Evolutionary conservation across 1,140 invertebrate genomes (phyloP).

Genomic region (Cryptotermes secundus): DNA sequence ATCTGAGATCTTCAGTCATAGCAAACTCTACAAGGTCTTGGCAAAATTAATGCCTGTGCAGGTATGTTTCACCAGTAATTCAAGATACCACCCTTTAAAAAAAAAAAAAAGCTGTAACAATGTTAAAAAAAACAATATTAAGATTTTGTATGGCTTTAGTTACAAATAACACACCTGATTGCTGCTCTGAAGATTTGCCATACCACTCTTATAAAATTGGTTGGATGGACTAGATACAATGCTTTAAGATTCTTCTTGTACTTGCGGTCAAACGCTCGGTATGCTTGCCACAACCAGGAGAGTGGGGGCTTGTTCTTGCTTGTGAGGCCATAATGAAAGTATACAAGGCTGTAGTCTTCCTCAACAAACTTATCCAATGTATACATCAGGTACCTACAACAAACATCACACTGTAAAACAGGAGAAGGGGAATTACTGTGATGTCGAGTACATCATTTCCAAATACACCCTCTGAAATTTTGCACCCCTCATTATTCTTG

Average conservation of each 20-base stretch:
- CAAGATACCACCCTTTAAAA: background rate
- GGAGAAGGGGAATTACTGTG: background rate
- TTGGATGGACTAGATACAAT: slow-evolving; percentile 97
- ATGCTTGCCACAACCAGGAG: slow-evolving; percentile 96
- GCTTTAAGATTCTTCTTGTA: slow-evolving; percentile 99
- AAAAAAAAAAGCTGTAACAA: background rate
- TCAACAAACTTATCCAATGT: slow-evolving; percentile 98
- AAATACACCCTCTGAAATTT: background rate
- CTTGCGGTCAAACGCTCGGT: slow-evolving; percentile 96
- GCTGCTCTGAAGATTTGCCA: slow-evolving; percentile 95
- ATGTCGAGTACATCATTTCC: background rate
- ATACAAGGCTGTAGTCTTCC: slow-evolving; percentile 98
- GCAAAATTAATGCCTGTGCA: too few species aligned
- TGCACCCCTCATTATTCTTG: too few species aligned
- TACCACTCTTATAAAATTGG: slow-evolving; percentile 93
- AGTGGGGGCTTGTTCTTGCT: slow-evolving; percentile 96
- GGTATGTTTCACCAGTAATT: background rate
- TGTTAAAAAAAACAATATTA: background rate
- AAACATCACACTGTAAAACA: background rate
- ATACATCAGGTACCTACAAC: slow-evolving; percentile 84
- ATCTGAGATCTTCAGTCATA: too few species aligned
- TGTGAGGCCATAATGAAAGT: slow-evolving; percentile 96
- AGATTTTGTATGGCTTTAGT: background rate
- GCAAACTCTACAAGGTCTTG: too few species aligned
- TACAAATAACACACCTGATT: slow-evolving; percentile 64